Base-by-base conservation (phyloP, 2,797 vertebrate species). In the Oryzias dopingdopingensis region DNA sequence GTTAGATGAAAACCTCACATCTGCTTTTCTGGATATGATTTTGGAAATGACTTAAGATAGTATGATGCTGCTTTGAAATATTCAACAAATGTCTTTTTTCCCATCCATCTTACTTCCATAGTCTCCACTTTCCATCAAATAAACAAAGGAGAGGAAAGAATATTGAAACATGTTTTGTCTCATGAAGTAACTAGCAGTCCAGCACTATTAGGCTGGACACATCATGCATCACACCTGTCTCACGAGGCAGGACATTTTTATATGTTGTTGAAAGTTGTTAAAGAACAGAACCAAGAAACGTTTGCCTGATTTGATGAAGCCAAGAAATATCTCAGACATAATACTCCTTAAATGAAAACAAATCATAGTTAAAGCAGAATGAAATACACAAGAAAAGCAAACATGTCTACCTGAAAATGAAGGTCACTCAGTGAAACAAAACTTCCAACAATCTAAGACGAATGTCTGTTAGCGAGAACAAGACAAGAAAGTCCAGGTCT, bases 41-140 rank as follows among this genome's bases (percentile, higher is more conserved):
- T 82, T 62, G 29, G 49, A 72, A 81, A 89, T 90, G 72, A 90
- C 82, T 77, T 87, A 79, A 85, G 74, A 74, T 87, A 72, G 81
- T 73, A 77, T 90, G 86, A 86, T 75, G 69, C 46, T 67, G 62
- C 70, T 70, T 68, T 77, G 61, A 43, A 48, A 42, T 49, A 43
- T 62, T 44, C 16, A 71, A 70, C 41, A 68, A 14, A 61, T 46
- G 24, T 67, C 22, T 40, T 51, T 26, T 62, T 42, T 32, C 24
- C 72, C 49, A 43, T 74, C 40, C 52, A 43, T 14, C 29, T 55
- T 23, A 16, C 18, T 60, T 45, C 62, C 52, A 26, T 7, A n/a
- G 43, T 45, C 43, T 41, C 42, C 42, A 37, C 32, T 37, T 12
- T 29, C 12, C 12, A 26, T 42, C 13, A 41, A 55, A 57, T 14